Conservation (phyloP, 2,797 vertebrate species). For the Eutrigla gurnardus region DNA sequence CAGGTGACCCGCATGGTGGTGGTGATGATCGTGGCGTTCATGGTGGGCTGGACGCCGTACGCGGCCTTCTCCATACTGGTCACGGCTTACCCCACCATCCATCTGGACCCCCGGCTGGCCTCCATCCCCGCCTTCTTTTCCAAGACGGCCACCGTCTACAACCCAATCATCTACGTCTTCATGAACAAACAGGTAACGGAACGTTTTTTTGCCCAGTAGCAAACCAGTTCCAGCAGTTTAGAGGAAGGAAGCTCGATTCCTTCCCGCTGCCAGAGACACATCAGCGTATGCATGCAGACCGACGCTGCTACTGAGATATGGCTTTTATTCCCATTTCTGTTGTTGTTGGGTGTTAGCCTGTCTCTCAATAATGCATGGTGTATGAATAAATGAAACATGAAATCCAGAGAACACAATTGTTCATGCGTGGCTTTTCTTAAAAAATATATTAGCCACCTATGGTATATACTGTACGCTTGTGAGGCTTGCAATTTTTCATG, state of each 20-base stretch:
- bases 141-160: constrained; percentile 92
- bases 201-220: not conserved
- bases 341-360: constrained; percentile 54
- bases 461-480: constrained; percentile 10
- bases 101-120: constrained; percentile 88
- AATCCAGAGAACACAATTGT: constrained; percentile 54
- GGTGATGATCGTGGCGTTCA: constrained; percentile 92
- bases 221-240: not conserved
- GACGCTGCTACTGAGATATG: constrained; percentile 38
- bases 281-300: constrained; percentile 19
- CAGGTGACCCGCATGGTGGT: constrained; percentile 92
- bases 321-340: constrained; percentile 30
- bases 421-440: constrained; percentile 35
- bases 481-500: constrained; percentile 18
- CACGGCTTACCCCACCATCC: constrained; percentile 85
- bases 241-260: not conserved
- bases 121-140: constrained; percentile 92
- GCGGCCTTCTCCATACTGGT: constrained; percentile 89
- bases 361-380: constrained; percentile 71
- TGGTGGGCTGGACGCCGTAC: constrained; percentile 92
- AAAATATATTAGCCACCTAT: constrained; percentile 54
- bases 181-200: constrained; percentile 93
- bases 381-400: constrained; percentile 70
- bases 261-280: constrained; percentile 15
- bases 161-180: constrained; percentile 93